phyloP scores from a whole-genome alignment of 2,797 vertebrate species.

The Notamacropus eugenii region DNA sequence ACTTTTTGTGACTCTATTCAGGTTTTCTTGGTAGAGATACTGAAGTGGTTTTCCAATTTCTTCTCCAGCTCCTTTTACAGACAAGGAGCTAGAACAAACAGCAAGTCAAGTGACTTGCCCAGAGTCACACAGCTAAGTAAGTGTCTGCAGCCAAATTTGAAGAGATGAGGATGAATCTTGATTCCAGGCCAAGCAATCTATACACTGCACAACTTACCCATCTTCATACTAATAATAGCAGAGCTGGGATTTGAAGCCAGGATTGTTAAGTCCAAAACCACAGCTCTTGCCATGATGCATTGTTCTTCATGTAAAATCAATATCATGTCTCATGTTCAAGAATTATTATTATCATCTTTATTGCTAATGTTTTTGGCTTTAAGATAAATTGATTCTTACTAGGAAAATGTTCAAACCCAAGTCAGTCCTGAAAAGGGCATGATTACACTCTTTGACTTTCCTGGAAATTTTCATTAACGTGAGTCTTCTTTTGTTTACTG shows the following conservation, averaged over 20 bases:
- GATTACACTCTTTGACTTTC: background rate
- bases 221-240: background rate
- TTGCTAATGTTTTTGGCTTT: background rate
- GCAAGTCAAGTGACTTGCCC: background rate
- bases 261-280: background rate
- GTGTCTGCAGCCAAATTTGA: background rate
- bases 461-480: background rate
- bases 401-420: background rate
- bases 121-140: background rate
- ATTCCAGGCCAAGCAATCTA: background rate
- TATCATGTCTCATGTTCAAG: background rate
- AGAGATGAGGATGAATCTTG: background rate
- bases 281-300: background rate
- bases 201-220: background rate
- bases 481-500: background rate
- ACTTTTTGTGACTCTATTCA: background rate
- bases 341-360: background rate
- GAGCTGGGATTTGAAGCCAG: background rate
- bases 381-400: background rate
- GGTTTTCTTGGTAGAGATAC: background rate
- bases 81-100: background rate
- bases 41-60: background rate
- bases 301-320: background rate
- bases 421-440: background rate
- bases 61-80: background rate